phyloP scores from a whole-genome alignment of 2,888 invertebrate genomes.

The Himalopsyche japonica region DNA sequence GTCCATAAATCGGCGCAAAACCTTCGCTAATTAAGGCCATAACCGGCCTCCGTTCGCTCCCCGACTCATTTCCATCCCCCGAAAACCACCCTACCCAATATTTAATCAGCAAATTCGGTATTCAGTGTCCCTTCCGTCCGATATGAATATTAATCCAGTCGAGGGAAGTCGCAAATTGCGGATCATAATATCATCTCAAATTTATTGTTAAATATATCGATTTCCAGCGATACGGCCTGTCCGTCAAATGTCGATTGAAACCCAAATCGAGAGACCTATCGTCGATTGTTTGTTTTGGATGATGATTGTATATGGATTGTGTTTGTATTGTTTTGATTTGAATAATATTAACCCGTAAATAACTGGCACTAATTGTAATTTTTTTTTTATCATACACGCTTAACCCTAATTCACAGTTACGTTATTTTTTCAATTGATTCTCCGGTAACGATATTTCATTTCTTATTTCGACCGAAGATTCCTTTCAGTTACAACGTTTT shows the following conservation, averaged over 20 bases:
- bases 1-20: not conserved
- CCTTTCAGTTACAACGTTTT: no score
- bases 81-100: not conserved
- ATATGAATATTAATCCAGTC: not conserved
- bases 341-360: not conserved
- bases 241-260: not conserved
- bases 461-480: no score
- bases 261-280: not conserved
- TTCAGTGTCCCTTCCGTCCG: not conserved
- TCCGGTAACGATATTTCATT: no score
- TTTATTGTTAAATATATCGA: not conserved
- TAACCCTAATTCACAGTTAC: no score
- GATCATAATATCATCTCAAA: not conserved
- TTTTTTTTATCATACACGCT: no score
- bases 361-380: no score
- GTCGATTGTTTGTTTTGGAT: not conserved
- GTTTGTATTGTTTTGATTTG: not conserved
- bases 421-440: no score
- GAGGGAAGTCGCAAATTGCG: not conserved
- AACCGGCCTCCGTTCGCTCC: not conserved
- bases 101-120: not conserved
- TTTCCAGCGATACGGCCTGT: not conserved
- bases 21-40: not conserved
- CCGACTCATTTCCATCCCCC: slow-evolving; percentile 27
- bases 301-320: not conserved